Evolutionary conservation across 2,113 vertebrate genomes (phyloP), one percentile per base, ranked within the genome.

Genomic region (Actenoides hombroni): DNA sequence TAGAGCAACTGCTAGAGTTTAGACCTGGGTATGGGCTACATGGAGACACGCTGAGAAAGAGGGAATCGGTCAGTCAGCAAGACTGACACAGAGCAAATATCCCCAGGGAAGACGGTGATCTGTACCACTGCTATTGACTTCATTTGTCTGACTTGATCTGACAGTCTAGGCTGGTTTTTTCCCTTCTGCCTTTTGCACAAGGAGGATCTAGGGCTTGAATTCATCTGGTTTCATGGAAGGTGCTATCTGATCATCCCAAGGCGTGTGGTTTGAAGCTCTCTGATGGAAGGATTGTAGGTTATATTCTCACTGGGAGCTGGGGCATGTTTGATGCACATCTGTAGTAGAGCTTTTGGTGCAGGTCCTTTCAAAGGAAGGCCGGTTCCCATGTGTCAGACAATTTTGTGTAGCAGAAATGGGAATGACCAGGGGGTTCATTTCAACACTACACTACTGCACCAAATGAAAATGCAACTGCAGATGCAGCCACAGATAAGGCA

Each of bases 31-130:
- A 37, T 16, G 7, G 46, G 33, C 67, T 69, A 26, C 28, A 17
- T 10, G 31, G 11, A 68, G 65, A n/a, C 33, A 20, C 44, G 48
- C 1, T 69, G 39, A 75, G 51, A 68, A 91, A 87, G 71, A 70
- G 17, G 14, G 35, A 91, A 92, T 65, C 81, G 87, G 65, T 94
- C 92, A 92, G 86, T 84, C 93, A 96, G 81, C 53, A 79, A 92
- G 91, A 92, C 51, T 88, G 94, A 95, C 80, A 94, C 33, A 28
- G 39, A 60, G 57, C 61, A 92, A 75, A 13, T 48, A 86, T 65
- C 92, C 85, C 71, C 68, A 92, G 83, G 86, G 77, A 94, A 95
- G 69, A 76, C 29, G 85, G 57, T n/a, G 70, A 95, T 96, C 83
- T 82, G 86, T 73, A 74, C 61, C 69, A 44, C 16, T 73, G 53